Percentiles rank a stretch among this genome's conserved stretches.
phyloP scores from a whole-genome alignment of 2,113 vertebrate genomes.

The Meriones unguiculatus region DNA sequence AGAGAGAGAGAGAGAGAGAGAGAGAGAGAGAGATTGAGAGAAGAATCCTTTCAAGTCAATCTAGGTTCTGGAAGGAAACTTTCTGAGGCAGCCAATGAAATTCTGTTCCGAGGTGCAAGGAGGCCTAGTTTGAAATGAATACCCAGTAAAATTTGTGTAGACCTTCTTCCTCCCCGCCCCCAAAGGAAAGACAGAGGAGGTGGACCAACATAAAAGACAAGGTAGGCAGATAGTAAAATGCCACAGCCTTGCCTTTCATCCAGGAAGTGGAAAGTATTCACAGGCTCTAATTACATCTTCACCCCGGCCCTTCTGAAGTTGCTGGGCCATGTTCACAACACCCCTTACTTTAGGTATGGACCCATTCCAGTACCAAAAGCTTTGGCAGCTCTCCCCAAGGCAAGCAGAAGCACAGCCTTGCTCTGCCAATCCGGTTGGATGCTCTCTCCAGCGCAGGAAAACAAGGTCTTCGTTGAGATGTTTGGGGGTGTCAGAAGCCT shows the following conservation, averaged over 20 bases:
- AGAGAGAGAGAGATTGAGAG: not conserved
- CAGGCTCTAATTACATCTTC: not conserved
- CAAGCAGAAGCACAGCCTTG: rapidly evolving
- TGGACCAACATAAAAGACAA: slow-evolving; percentile 44
- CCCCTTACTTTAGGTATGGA: not conserved
- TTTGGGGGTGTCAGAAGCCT: not conserved
- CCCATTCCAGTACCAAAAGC: not conserved
- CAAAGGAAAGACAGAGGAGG: slow-evolving; percentile 64
- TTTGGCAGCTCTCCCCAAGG: not conserved
- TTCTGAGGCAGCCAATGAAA: slow-evolving; percentile 65
- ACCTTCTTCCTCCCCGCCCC: not conserved
- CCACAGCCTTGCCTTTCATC: slow-evolving; percentile 46
- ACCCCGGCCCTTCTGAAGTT: slow-evolving; percentile 19
- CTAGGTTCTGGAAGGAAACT: slow-evolving; percentile 26
- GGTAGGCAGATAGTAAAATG: slow-evolving; percentile 65
- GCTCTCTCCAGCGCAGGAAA: not conserved
- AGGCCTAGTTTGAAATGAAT: slow-evolving; percentile 69
- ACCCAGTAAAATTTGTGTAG: slow-evolving; percentile 65
- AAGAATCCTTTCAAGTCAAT: slow-evolving; percentile 14
- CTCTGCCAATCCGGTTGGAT: not conserved
- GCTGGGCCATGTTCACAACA: not conserved
- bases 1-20: not conserved
- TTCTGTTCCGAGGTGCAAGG: slow-evolving; percentile 40
- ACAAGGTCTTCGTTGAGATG: not conserved
- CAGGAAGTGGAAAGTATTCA: slow-evolving; percentile 36